Base-by-base conservation (phyloP, 2,888 invertebrate species). In the Stramonita haemastoma region DNA sequence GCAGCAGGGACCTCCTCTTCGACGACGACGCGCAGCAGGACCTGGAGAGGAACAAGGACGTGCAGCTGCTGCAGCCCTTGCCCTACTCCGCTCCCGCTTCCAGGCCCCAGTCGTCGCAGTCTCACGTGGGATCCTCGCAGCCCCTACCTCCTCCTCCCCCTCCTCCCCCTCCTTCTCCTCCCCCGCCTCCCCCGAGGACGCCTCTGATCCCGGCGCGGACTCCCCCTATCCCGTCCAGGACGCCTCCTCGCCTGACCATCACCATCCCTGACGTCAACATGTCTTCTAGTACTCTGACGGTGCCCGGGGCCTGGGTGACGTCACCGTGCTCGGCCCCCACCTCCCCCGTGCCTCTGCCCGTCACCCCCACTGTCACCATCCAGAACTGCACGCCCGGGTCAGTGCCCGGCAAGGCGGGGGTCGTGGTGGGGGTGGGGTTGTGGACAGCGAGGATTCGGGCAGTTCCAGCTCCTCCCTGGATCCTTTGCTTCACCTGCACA, bases 361-460 rank as follows among this genome's bases (percentile, higher is more conserved):
- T 92, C 66, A 92, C 92, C 8, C 92, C 92, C 26, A 91, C 91
- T 32, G 91, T 92, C 60, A 92, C 89, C 85, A 92, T 92, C 77
- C 91, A 91, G 79, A 91, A 90, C 86, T 90, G 87, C 89, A 66
- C 90, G 34, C 60, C 85, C 15, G 86, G 83, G 36, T 86, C 32
- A 79, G 87, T 57, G 26, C 56, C 83, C 73, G 70, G 83, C 29
- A 81, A 57, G 56, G n/a, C 89, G 81, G 81, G 29, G 36, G 26
- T 46, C 46, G 56, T 66, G 84, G 87, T n/a, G 56, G 73, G 26
- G 86, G 84, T 32, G 87, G 46, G 15, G 32, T 88, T 17, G n/a
- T 32, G 26, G 90, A 89, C 84, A 91, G 91, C 32, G 90, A 90
- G 19, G 88, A 90, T 17, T 92, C 92, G 11, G 19, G 88, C 57